Percentiles rank a stretch among this genome's conserved stretches.
Conservation (phyloP, 92 coral and sea anemone genomes). For the Epizoanthus fatuus region DNA sequence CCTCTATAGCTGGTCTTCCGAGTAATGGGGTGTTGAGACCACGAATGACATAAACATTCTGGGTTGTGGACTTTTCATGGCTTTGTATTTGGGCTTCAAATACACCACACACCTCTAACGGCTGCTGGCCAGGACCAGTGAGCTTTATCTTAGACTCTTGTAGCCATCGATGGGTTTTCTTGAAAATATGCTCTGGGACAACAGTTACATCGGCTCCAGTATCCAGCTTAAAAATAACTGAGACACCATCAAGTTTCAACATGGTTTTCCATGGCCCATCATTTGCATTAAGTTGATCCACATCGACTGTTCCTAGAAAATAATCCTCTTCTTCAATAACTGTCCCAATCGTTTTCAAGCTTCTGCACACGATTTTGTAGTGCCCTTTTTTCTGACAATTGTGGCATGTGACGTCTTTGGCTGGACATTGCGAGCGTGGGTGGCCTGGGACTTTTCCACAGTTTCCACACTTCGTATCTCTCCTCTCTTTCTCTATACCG, state of each 20-base stretch:
- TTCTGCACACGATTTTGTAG: conserved; percentile 36
- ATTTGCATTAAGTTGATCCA: conserved; percentile 31
- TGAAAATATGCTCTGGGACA: conserved; percentile 27
- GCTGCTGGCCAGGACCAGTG: conserved; percentile 33
- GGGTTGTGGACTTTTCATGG: conserved; percentile 32
- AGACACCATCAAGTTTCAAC: conserved; percentile 34
- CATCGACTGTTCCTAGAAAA: conserved; percentile 32
- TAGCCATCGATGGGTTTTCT: conserved; percentile 37
- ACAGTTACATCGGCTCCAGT: conserved; percentile 24
- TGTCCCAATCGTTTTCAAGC: conserved; percentile 35
- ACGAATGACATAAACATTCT: conserved; percentile 31
- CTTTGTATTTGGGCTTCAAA: conserved; percentile 32
- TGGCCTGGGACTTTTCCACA: conserved; percentile 33
- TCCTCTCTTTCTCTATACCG: conserved; percentile 33
- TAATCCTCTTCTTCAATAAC: conserved; percentile 31
- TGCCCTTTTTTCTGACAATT: conserved; percentile 31
- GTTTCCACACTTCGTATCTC: conserved; percentile 36
- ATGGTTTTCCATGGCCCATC: conserved; percentile 40
- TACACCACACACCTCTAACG: conserved; percentile 30
- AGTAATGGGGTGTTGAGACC: conserved; percentile 30
- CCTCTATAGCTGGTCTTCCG: conserved; percentile 32
- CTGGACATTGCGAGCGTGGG: conserved; percentile 15
- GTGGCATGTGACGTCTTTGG: conserved; percentile 26
- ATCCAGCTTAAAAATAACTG: conserved; percentile 33
- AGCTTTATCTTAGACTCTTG: conserved; percentile 28